These are phyloP conservation scores for Chrysolina americana DNA, from an alignment of 2,888 invertebrate species.

Conservation along the genomic window DNA sequence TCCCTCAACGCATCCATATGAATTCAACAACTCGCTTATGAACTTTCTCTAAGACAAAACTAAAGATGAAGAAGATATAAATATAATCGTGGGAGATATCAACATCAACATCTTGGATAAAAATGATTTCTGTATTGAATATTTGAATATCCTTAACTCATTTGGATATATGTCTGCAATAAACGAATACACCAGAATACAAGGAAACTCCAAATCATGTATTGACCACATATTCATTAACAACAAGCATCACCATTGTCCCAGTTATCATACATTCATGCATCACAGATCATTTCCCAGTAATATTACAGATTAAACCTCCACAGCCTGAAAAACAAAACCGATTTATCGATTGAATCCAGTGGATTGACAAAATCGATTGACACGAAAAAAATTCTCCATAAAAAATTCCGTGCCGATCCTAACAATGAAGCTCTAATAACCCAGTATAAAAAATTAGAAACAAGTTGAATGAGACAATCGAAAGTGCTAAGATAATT, in stretches of 20 bases:
- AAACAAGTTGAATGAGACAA: neutral
- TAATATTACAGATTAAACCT: conserved; percentile 2
- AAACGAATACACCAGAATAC: conserved; percentile 18
- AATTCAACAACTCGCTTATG: neutral
- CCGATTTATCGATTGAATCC: neutral
- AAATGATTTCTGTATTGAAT: conserved; percentile 1
- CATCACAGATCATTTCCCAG: conserved; percentile 15
- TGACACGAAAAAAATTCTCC: neutral
- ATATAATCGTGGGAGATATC: conserved; percentile 1
- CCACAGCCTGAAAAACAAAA: conserved; percentile 8
- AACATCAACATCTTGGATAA: conserved; percentile 15
- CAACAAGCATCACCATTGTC: conserved; percentile 3
- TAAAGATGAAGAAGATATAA: neutral
- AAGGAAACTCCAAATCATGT: conserved; percentile 18
- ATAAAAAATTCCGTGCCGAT: neutral
- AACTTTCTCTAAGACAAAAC: neutral
- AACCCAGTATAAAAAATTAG: neutral
- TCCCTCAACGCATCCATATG: neutral
- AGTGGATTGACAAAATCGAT: neutral
- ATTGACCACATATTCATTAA: conserved; percentile 15
- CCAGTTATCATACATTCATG: conserved; percentile 12
- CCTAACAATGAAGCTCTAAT: neutral
- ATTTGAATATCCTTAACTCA: conserved; percentile 6
- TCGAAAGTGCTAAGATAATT: neutral
- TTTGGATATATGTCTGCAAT: conserved; percentile 2